A percentile compares a stretch with the other conserved stretches of the same genome.
Evolutionary conservation across 2,797 vertebrate species (phyloP).

Genomic region (Typhlichthys eigenmanni): DNA sequence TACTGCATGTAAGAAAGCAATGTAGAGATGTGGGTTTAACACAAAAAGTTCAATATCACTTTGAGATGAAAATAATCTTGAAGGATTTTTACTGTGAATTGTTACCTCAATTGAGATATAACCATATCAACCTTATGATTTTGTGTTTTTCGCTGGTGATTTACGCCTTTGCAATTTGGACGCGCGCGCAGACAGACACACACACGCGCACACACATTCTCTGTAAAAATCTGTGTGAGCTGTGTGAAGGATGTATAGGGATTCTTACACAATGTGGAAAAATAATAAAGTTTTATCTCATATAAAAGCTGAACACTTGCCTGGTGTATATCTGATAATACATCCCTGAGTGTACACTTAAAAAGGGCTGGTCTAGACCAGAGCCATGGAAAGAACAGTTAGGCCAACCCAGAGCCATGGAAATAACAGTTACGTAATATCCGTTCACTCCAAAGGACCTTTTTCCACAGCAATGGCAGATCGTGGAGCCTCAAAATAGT

Average conservation of each 20-base stretch:
- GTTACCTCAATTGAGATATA: slow-evolving; percentile 92
- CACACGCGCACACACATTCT: slow-evolving; percentile 80
- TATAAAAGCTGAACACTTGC: slow-evolving; percentile 80
- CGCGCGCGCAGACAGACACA: slow-evolving; percentile 23
- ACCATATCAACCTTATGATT: slow-evolving; percentile 82
- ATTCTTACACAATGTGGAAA: slow-evolving; percentile 84
- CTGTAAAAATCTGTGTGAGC: slow-evolving; percentile 84
- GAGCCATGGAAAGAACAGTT: too few species aligned
- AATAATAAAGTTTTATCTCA: slow-evolving; percentile 89
- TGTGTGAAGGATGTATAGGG: slow-evolving; percentile 94
- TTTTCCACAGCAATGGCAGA: too few species aligned
- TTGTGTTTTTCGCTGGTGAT: slow-evolving; percentile 75
- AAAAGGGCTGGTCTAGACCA: neutral
- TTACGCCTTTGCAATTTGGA: slow-evolving; percentile 75
- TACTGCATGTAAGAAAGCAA: too few species aligned
- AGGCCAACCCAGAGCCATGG: too few species aligned
- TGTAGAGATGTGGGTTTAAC: too few species aligned
- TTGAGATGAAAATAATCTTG: slow-evolving; percentile 81
- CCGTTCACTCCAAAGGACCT: too few species aligned
- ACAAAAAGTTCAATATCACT: too few species aligned
- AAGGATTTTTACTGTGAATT: slow-evolving; percentile 99
- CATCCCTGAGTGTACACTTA: slow-evolving; percentile 10
- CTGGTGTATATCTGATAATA: slow-evolving; percentile 80
- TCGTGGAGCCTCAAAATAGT: too few species aligned
- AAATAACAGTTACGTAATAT: too few species aligned